Evolutionary conservation across 2,797 vertebrate species (phyloP).

Genomic region (Luscinia luscinia): DNA sequence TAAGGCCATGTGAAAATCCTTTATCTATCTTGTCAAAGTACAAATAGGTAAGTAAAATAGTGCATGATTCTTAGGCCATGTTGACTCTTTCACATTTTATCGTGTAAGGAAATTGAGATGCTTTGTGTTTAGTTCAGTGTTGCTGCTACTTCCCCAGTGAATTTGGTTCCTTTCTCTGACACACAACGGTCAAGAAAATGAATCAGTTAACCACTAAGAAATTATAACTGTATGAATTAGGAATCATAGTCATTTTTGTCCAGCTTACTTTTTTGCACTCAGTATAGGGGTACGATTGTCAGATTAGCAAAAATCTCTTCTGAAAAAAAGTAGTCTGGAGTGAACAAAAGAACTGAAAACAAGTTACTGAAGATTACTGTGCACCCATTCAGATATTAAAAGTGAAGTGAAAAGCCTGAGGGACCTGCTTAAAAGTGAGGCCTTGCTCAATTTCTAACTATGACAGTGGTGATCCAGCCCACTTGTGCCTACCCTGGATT

Average conservation of each 20-base stretch:
- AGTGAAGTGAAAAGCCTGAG: not conserved
- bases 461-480: not conserved
- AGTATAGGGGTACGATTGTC: not conserved
- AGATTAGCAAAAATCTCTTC: not conserved
- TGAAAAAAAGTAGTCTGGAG: not conserved
- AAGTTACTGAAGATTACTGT: not conserved
- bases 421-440: not conserved
- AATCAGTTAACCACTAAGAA: not conserved
- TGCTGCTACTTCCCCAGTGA: not conserved
- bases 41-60: not conserved
- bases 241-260: not conserved
- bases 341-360: not conserved
- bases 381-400: not conserved
- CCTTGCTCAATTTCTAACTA: not conserved
- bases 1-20: not conserved
- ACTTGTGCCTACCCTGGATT: not conserved
- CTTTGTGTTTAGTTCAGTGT: not conserved
- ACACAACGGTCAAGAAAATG: not conserved
- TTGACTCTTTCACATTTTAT: constrained; percentile 19
- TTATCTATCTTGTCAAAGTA: not conserved
- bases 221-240: not conserved
- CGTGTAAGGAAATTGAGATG: not conserved
- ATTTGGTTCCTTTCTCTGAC: not conserved
- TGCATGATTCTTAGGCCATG: constrained; percentile 19
- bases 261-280: too few species aligned